Evolutionary conservation across 2,113 vertebrate species (phyloP).

Genomic region (Trematocara stigmaticum): DNA sequence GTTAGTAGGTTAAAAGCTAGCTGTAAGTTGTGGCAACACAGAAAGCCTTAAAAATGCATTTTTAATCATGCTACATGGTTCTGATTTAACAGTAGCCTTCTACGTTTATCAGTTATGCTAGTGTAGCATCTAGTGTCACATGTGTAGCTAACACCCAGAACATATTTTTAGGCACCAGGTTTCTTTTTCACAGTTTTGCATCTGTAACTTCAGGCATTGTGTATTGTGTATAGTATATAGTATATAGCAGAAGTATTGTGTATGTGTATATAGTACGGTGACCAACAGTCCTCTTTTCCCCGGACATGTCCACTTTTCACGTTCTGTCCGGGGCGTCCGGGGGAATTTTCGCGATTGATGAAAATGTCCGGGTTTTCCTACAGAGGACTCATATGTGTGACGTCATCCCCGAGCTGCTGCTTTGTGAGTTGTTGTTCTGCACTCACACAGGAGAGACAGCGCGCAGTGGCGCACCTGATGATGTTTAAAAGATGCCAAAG

Average conservation of each 20-base stretch:
- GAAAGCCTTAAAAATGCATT: background rate
- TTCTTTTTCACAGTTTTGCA: rapidly evolving
- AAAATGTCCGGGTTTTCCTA: background rate
- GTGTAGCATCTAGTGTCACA: background rate
- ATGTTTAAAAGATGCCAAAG: background rate
- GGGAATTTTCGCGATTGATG: background rate
- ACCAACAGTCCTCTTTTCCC: background rate
- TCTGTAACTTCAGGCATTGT: background rate
- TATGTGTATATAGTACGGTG: rapidly evolving
- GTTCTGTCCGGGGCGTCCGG: rapidly evolving
- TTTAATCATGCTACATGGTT: background rate
- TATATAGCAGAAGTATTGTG: background rate
- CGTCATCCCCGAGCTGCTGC: rapidly evolving
- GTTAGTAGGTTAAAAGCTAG: background rate
- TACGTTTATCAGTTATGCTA: background rate
- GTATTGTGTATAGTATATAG: background rate
- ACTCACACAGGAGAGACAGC: rapidly evolving
- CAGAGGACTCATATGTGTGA: background rate
- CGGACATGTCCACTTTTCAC: background rate
- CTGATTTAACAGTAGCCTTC: background rate
- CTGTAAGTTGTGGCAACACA: background rate
- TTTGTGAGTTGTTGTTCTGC: background rate
- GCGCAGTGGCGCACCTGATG: rapidly evolving
- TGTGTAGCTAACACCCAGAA: background rate
- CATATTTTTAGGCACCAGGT: background rate